Percentiles rank a stretch among this genome's conserved stretches.
Conservation (phyloP, 2,797 vertebrate genomes). For the Parambassis ranga region DNA sequence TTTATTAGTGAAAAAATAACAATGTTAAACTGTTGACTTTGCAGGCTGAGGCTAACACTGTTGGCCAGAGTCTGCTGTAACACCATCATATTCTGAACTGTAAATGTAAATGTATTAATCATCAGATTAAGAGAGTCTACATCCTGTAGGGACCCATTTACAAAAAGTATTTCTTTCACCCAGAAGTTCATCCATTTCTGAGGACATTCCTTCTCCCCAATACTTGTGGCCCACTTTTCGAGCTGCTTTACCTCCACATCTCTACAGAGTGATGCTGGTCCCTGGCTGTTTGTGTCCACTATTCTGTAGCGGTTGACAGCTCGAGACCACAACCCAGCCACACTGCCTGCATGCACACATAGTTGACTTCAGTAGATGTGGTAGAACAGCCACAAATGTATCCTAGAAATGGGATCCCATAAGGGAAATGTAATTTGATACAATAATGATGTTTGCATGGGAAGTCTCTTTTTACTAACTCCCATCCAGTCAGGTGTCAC, state of each 20-base stretch:
- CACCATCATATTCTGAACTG: too few relatives aligned
- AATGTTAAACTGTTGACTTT: conserved; percentile 10
- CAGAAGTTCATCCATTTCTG: not conserved
- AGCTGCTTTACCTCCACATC: not conserved
- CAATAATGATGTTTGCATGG: not conserved
- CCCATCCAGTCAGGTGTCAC: not conserved
- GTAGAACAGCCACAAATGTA: not conserved
- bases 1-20: conserved; percentile 10
- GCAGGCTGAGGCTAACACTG: not conserved
- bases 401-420: not conserved
- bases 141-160: too few relatives aligned
- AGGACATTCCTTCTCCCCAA: not conserved
- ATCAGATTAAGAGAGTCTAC: not conserved
- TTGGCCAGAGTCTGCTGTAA: too few relatives aligned
- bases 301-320: conserved; percentile 93
- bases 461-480: not conserved
- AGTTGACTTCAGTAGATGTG: conserved; percentile 18
- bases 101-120: too few relatives aligned
- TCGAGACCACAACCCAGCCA: conserved; percentile 84
- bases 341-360: conserved; percentile 64
- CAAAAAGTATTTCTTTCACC: too few relatives aligned
- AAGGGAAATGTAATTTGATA: not conserved
- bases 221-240: not conserved
- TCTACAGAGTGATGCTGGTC: conserved; percentile 65
- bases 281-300: conserved; percentile 87